These are phyloP conservation scores for Halesus radiatus DNA, from an alignment of 1,140 invertebrate species.

Conservation along the genomic window DNA sequence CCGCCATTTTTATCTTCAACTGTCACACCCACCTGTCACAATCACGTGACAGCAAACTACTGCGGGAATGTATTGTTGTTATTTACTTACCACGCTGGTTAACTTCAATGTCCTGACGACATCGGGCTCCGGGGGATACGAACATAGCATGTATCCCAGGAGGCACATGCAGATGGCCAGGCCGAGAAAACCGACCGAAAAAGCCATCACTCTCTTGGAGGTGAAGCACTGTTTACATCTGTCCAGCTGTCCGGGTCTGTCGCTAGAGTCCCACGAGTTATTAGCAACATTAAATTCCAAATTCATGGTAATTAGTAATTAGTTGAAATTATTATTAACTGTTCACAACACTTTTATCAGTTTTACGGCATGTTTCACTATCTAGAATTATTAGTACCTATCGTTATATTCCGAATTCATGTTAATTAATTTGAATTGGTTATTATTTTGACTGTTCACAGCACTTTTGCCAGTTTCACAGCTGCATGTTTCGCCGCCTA, in stretches of 20 bases:
- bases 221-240: slow-evolving; percentile 32
- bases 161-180: slow-evolving; percentile 66
- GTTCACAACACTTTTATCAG: background rate
- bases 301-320: slow-evolving; percentile 31
- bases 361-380: background rate
- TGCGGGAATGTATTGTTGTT: background rate
- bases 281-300: slow-evolving; percentile 65
- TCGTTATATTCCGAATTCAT: too few species aligned
- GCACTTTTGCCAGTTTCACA: too few species aligned
- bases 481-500: too few species aligned
- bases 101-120: slow-evolving; percentile 66
- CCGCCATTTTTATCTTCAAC: background rate
- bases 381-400: background rate
- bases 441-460: too few species aligned
- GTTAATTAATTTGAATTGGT: too few species aligned
- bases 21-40: background rate
- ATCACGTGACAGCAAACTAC: too few species aligned
- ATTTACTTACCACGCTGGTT: slow-evolving; percentile 64
- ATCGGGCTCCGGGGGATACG: slow-evolving; percentile 60
- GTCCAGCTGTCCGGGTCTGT: slow-evolving; percentile 59
- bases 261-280: slow-evolving; percentile 65
- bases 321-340: too few species aligned
- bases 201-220: slow-evolving; percentile 59
- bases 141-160: slow-evolving; percentile 65
- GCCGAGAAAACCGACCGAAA: slow-evolving; percentile 63